Conservation (phyloP, 2,888 invertebrate genomes). For the Chrysolina americana region DNA sequence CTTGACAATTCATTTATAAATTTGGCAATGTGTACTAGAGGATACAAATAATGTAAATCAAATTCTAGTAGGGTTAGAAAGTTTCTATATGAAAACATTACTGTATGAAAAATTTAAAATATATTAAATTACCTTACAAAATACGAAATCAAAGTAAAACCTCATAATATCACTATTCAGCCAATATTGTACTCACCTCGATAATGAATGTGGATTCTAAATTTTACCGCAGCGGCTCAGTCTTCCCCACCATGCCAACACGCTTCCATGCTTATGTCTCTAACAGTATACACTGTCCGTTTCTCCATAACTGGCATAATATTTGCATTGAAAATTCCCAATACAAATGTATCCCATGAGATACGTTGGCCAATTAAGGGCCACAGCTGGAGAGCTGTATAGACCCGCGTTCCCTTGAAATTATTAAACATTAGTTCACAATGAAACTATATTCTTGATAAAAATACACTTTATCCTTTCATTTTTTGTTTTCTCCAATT, state of each 20-base stretch:
- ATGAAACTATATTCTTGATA: too few species aligned
- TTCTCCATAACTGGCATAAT: too few species aligned
- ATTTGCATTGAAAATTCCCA: conserved; percentile 2
- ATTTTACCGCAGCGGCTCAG: not conserved
- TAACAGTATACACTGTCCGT: not conserved
- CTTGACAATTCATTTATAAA: not conserved
- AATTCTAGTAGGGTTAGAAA: not conserved
- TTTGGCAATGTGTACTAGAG: not conserved
- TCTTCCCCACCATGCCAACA: conserved; percentile 2
- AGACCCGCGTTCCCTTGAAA: too few species aligned
- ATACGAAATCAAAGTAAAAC: conserved; percentile 1
- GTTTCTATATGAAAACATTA: not conserved
- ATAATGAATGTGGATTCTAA: conserved; percentile 1
- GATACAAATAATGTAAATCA: not conserved
- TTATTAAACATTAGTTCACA: too few species aligned
- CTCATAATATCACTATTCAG: not conserved
- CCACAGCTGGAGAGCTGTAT: too few species aligned
- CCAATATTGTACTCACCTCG: not conserved
- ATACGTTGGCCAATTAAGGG: not conserved
- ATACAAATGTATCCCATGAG: not conserved
- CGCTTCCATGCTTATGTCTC: not conserved
- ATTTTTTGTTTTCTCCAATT: too few species aligned
- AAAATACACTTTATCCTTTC: too few species aligned
- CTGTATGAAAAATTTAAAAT: not conserved
- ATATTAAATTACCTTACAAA: not conserved